These are phyloP conservation scores for Pelobates cultripes DNA, from an alignment of 2,797 vertebrate species.

Conservation along the genomic window DNA sequence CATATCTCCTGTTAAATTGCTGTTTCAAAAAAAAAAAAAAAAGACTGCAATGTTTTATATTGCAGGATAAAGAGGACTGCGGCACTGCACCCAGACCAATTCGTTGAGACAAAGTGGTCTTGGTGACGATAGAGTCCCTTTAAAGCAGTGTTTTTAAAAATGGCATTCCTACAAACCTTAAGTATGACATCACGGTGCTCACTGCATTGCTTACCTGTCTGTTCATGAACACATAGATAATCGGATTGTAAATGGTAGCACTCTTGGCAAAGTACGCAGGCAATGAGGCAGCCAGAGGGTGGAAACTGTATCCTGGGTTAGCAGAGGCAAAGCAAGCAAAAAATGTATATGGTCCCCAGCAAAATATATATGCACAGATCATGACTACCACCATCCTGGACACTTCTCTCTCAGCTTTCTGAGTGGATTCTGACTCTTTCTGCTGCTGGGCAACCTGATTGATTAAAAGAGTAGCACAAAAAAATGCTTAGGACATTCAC, in stretches of 20 bases:
- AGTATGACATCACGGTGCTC: too few species aligned
- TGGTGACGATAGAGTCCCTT: too few species aligned
- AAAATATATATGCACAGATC: slow-evolving; percentile 77
- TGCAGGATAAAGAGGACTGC: too few species aligned
- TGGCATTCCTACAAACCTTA: too few species aligned
- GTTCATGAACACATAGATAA: slow-evolving; percentile 92
- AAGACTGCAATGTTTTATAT: too few species aligned
- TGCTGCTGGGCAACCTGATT: slow-evolving; percentile 86
- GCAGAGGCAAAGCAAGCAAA: slow-evolving; percentile 84
- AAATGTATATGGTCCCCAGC: slow-evolving; percentile 85
- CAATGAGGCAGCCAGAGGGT: slow-evolving; percentile 82
- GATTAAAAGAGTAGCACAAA: background rate
- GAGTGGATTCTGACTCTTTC: slow-evolving; percentile 88
- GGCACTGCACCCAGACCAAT: too few species aligned
- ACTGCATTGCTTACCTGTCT: slow-evolving; percentile 73
- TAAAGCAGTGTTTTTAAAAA: too few species aligned
- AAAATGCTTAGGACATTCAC: background rate
- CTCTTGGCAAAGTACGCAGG: slow-evolving; percentile 90
- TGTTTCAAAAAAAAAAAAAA: too few species aligned
- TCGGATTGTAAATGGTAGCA: slow-evolving; percentile 89
- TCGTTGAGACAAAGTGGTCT: too few species aligned
- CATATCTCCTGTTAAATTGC: too few species aligned
- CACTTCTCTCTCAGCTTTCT: slow-evolving; percentile 89
- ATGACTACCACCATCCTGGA: slow-evolving; percentile 89
- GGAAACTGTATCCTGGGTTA: slow-evolving; percentile 85